A percentile compares a stretch with the other conserved stretches of the same genome.
phyloP scores from a whole-genome alignment of 2,797 vertebrate species.

The Diplodus puntazzo region DNA sequence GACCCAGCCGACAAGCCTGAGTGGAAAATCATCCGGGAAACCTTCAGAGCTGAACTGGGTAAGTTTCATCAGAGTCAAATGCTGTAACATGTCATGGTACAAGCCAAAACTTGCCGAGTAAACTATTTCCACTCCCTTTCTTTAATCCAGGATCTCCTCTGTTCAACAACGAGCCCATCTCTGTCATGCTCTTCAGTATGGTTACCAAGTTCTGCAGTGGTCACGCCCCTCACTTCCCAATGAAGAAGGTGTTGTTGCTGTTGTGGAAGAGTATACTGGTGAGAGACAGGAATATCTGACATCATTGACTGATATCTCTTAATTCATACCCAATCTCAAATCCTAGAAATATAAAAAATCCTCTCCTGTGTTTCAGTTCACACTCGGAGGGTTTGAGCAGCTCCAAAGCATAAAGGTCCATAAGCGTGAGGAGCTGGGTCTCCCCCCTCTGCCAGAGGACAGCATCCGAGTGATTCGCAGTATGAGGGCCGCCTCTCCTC shows the following conservation, averaged over 20 bases:
- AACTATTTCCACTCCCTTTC: neutral
- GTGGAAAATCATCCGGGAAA: slow-evolving; percentile 93
- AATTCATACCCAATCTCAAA: neutral
- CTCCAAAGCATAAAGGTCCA: slow-evolving; percentile 93
- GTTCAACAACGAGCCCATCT: slow-evolving; percentile 96
- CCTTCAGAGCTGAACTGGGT: slow-evolving; percentile 95
- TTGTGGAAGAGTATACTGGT: slow-evolving; percentile 98
- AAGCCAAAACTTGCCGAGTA: neutral
- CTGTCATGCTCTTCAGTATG: slow-evolving; percentile 98
- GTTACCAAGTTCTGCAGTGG: slow-evolving; percentile 99
- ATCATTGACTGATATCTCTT: neutral
- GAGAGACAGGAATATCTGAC: slow-evolving; percentile 55
- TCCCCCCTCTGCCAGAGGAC: slow-evolving; percentile 96
- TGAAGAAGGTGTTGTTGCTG: slow-evolving; percentile 97
- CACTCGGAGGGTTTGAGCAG: slow-evolving; percentile 95
- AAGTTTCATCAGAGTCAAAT: slow-evolving; percentile 22
- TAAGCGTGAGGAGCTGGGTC: slow-evolving; percentile 88
- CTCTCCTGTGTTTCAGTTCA: slow-evolving; percentile 86
- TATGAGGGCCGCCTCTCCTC: slow-evolving; percentile 97
- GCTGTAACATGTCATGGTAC: neutral
- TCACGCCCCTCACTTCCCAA: slow-evolving; percentile 97
- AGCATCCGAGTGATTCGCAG: slow-evolving; percentile 96
- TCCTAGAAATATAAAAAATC: neutral
- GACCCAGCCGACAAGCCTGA: slow-evolving; percentile 91
- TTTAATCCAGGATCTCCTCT: slow-evolving; percentile 89